These are phyloP conservation scores for Drosophila biarmipes DNA, from an alignment of 1,140 invertebrate genomes.

Conservation along the genomic window DNA sequence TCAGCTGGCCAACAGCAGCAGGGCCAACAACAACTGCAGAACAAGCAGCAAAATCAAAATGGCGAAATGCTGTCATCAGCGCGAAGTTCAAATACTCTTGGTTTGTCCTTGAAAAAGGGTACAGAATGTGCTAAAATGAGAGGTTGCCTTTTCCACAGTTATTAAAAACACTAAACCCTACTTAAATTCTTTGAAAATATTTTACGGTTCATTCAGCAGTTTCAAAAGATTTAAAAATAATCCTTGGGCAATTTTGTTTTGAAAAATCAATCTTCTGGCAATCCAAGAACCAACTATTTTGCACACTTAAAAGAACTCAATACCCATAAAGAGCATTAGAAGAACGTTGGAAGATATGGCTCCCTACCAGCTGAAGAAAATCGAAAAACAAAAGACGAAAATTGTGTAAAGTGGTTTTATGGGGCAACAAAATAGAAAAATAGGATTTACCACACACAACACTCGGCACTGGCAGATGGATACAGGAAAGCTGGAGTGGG, in stretches of 20 bases:
- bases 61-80: no score
- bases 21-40: conserved; percentile 27
- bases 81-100: background rate
- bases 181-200: no score
- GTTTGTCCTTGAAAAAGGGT: no score
- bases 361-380: conserved; percentile 65
- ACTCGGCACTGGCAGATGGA: conserved; percentile 19
- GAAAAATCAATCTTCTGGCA: no score
- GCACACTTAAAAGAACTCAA: background rate
- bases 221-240: background rate
- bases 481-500: conserved; percentile 14
- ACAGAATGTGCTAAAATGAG: no score
- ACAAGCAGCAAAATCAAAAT: conserved; percentile 31
- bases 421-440: conserved; percentile 82
- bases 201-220: no score
- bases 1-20: conserved; percentile 35
- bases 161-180: no score
- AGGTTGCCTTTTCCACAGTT: no score
- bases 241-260: no score
- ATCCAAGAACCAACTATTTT: background rate
- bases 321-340: conserved; percentile 4
- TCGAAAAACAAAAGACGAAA: conserved; percentile 83
- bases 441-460: conserved; percentile 75
- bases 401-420: conserved; percentile 83
- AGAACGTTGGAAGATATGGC: conserved; percentile 14